A percentile compares a stretch with the other conserved stretches of the same genome.
These are phyloP conservation scores for Endomychus coccineus DNA, from an alignment of 2,888 invertebrate genomes.

Conservation along the genomic window DNA sequence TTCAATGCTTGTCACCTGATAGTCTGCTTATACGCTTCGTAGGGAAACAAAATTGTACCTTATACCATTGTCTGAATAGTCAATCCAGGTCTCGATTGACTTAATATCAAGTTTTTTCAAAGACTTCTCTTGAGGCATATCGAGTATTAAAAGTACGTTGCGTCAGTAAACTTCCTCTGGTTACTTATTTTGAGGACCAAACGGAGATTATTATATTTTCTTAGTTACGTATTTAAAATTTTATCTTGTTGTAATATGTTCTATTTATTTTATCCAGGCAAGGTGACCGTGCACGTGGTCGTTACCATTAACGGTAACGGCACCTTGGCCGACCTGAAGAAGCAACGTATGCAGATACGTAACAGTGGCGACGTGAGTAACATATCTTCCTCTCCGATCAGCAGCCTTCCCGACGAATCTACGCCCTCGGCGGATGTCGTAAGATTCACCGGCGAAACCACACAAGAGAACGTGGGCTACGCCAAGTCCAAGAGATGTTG, in stretches of 20 bases:
- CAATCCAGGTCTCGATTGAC: too few species aligned
- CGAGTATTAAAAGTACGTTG: too few species aligned
- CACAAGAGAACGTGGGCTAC: constrained; percentile 72
- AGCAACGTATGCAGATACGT: constrained; percentile 79
- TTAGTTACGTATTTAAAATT: constrained; percentile 55
- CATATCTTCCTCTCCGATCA: constrained; percentile 38
- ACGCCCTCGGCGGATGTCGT: constrained; percentile 46
- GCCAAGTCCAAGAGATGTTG: constrained; percentile 65
- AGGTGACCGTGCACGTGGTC: constrained; percentile 49
- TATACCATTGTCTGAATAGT: too few species aligned
- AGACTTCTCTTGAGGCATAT: too few species aligned
- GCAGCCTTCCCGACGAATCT: constrained; percentile 45
- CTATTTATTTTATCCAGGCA: constrained; percentile 20
- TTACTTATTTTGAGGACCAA: too few species aligned
- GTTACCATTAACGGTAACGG: constrained; percentile 71
- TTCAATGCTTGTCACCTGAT: too few species aligned
- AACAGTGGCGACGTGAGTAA: constrained; percentile 51
- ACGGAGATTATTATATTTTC: too few species aligned
- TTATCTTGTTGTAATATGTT: neutral
- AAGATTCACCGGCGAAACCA: constrained; percentile 61
- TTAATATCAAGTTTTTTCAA: too few species aligned
- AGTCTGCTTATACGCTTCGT: too few species aligned
- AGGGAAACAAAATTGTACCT: too few species aligned
- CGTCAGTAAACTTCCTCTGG: too few species aligned
- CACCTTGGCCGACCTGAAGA: constrained; percentile 88